Conservation (phyloP, 2,113 vertebrate species). For the Acinonyx jubatus region DNA sequence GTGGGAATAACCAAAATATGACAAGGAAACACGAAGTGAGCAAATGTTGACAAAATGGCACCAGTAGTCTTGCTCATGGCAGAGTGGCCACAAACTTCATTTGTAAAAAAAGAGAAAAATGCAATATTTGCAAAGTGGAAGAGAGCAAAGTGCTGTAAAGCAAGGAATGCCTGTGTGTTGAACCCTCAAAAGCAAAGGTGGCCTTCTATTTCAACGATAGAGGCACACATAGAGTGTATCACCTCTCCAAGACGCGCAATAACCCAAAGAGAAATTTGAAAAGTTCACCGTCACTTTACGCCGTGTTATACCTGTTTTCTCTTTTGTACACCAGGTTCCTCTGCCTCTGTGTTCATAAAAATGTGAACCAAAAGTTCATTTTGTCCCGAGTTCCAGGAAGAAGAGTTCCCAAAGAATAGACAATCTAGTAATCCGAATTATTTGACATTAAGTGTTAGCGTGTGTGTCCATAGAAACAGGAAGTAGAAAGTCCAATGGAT, state of each 20-base stretch:
- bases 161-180: too few species aligned
- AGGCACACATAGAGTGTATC: accelerated
- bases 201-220: not conserved
- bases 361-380: not conserved
- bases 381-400: not conserved
- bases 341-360: not conserved
- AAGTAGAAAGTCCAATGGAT: not conserved
- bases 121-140: not conserved
- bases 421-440: not conserved
- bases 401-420: not conserved
- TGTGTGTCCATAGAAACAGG: not conserved
- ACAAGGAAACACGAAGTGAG: not conserved
- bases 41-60: not conserved
- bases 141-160: not conserved
- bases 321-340: not conserved
- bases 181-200: accelerated
- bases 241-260: accelerated
- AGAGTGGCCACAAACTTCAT: not conserved
- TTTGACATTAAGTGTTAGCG: not conserved
- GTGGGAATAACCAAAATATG: not conserved
- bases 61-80: not conserved
- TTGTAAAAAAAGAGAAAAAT: not conserved
- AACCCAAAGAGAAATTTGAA: not conserved
- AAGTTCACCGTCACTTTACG: not conserved
- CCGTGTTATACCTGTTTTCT: not conserved